Percentiles rank a stretch among this genome's conserved stretches.
Conservation (phyloP, 2,888 invertebrate species). For the Cecidostiba fungosa region DNA sequence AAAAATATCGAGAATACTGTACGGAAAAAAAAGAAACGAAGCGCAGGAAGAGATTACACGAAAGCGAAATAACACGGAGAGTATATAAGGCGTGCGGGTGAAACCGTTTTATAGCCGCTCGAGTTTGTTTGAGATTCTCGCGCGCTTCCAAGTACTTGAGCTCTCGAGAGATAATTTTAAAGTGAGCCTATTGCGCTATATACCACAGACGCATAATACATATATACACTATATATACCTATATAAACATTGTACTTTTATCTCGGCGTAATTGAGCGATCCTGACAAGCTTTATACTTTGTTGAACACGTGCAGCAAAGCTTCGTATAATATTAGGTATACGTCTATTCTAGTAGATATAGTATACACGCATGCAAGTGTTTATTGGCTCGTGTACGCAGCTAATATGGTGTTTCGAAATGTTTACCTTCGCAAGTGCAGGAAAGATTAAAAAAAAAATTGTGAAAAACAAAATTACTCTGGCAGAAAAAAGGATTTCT, state of each 20-base stretch:
- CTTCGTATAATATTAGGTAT: background rate
- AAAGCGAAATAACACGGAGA: conserved; percentile 27
- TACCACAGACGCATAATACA: background rate
- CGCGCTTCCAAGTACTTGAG: conserved; percentile 52
- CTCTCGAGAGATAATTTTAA: conserved; percentile 54
- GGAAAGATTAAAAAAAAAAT: too few relatives aligned
- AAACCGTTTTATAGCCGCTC: conserved; percentile 50
- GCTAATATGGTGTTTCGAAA: too few relatives aligned
- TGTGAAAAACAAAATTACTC: too few relatives aligned
- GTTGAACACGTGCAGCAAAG: background rate
- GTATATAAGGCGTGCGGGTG: conserved; percentile 31
- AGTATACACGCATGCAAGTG: too few relatives aligned
- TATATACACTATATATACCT: background rate
- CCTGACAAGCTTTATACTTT: conserved; percentile 33
- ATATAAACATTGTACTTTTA: conserved; percentile 54
- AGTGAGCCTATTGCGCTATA: conserved; percentile 42
- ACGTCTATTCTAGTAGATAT: too few relatives aligned
- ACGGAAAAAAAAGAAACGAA: background rate
- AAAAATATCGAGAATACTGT: conserved; percentile 41
- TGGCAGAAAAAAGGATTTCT: background rate
- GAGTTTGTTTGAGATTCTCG: conserved; percentile 58
- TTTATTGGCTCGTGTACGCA: too few relatives aligned
- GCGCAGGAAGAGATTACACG: conserved; percentile 47
- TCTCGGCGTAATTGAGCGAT: conserved; percentile 48
- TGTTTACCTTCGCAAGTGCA: too few relatives aligned